phyloP scores from a whole-genome alignment of 2,888 invertebrate genomes.

The Xestoiulus laeticollis region DNA sequence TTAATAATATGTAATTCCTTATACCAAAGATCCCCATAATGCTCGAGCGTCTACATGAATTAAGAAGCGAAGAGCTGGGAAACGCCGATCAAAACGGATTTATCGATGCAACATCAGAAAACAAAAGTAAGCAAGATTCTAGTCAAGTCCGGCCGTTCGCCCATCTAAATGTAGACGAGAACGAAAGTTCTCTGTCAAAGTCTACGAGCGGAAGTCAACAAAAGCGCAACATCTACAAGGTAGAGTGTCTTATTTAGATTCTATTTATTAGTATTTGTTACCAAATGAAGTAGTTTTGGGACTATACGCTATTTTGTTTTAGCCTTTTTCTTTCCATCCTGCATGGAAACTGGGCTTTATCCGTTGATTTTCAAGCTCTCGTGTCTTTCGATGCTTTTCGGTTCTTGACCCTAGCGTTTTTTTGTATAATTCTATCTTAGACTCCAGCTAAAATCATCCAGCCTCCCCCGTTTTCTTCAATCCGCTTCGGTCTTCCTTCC shows the following conservation, averaged over 20 bases:
- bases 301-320: too few species aligned
- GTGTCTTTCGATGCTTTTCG: too few species aligned
- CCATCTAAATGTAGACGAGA: conserved; percentile 54
- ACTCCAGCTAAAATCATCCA: not conserved
- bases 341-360: too few species aligned
- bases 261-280: not conserved
- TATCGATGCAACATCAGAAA: conserved; percentile 39
- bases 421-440: not conserved
- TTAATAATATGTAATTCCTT: not conserved
- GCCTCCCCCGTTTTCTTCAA: not conserved
- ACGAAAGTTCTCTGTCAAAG: not conserved
- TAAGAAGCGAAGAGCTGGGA: conserved; percentile 71
- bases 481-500: not conserved
- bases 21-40: conserved; percentile 76
- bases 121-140: conserved; percentile 49
- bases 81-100: conserved; percentile 58
- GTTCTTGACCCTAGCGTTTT: not conserved
- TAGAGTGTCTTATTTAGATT: not conserved
- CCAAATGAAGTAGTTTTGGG: not conserved
- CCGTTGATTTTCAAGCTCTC: too few species aligned
- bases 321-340: too few species aligned
- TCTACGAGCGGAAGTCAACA: not conserved
- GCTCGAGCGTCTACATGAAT: conserved; percentile 80
- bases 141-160: conserved; percentile 58
- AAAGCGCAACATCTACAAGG: not conserved